Conservation (phyloP, 1,140 invertebrate species). For the Nasonia giraulti region DNA sequence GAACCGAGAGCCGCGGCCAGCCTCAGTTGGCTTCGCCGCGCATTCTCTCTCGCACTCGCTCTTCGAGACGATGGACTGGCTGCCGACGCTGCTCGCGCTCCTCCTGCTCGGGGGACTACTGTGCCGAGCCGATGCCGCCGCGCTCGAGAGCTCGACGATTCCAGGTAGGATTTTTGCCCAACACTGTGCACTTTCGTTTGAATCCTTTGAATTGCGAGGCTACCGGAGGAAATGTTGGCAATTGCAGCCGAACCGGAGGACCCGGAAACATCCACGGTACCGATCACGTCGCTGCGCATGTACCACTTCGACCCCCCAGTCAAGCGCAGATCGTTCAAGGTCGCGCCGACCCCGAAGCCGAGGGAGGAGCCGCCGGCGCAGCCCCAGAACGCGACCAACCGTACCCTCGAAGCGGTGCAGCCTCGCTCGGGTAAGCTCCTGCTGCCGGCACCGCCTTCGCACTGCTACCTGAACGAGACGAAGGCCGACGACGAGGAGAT, state of each 20-base stretch:
- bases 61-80: not conserved
- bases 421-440: too few species aligned
- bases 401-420: not conserved
- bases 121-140: too few species aligned
- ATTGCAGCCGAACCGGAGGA: not conserved
- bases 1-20: too few species aligned
- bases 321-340: too few species aligned
- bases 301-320: not conserved
- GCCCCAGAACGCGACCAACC: too few species aligned
- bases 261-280: not conserved
- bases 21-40: too few species aligned
- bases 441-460: not conserved
- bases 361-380: too few species aligned
- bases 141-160: not conserved
- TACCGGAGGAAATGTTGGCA: too few species aligned
- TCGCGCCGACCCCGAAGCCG: too few species aligned
- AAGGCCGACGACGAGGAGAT: not conserved
- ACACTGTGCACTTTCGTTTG: too few species aligned
- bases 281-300: slow-evolving; percentile 25
- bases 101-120: not conserved
- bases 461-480: not conserved
- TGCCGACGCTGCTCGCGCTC: not conserved
- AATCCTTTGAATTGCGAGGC: too few species aligned
- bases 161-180: not conserved
- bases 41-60: too few species aligned